Percentiles rank a stretch among this genome's conserved stretches.
Evolutionary conservation across 2,888 invertebrate species (phyloP).

Genomic region (Perdita meconis): DNA sequence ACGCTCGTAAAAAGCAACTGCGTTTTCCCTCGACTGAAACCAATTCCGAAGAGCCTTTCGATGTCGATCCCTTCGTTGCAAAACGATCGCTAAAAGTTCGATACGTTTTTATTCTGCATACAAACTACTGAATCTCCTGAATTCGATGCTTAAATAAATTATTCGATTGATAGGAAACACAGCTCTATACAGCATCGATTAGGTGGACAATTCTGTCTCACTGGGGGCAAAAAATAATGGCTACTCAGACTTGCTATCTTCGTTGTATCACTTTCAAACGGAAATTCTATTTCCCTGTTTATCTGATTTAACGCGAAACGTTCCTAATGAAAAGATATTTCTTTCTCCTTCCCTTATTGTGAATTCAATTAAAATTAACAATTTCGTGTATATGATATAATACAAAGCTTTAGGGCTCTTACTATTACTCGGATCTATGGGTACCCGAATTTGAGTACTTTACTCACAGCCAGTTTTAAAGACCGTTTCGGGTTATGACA

Average conservation of each 20-base stretch:
- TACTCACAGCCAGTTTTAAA: too few species aligned
- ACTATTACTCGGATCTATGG: too few species aligned
- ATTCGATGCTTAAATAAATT: conserved; percentile 15
- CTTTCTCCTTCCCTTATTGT: too few species aligned
- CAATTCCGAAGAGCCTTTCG: background rate
- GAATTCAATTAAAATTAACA: too few species aligned
- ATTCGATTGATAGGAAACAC: conserved; percentile 9
- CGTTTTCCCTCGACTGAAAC: background rate
- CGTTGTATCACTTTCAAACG: background rate
- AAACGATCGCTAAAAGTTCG: background rate
- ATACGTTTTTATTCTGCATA: background rate
- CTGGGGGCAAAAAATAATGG: background rate
- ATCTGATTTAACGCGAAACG: too few species aligned
- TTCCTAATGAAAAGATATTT: too few species aligned
- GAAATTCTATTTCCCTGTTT: background rate
- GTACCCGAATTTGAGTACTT: too few species aligned
- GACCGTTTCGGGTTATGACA: too few species aligned
- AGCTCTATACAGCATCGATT: background rate
- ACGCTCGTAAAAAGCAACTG: background rate
- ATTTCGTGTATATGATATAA: too few species aligned
- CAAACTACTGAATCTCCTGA: background rate
- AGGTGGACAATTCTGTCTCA: background rate
- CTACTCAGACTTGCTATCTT: background rate
- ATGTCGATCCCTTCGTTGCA: background rate
- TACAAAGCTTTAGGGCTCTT: too few species aligned